Evolutionary conservation across 2,113 vertebrate species (phyloP), one percentile per base, ranked within the genome.

Genomic region (Synodontis membranacea): DNA sequence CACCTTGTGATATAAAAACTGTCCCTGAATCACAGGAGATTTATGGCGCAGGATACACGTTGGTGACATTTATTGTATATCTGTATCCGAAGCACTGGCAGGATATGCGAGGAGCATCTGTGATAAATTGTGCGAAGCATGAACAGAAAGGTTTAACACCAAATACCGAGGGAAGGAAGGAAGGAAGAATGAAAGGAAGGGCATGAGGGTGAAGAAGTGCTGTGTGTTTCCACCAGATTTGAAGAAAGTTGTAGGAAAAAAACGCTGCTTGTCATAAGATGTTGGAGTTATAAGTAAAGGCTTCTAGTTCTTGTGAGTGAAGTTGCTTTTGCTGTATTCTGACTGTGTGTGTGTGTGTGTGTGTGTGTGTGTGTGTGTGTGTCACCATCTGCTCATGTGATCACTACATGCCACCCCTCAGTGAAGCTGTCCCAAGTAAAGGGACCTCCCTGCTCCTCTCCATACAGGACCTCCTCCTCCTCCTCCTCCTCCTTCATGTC

Each of bases 61-160:
- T 80, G 44, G 15, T 68, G 62, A 80, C 76, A 31, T 78, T 78
- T 85, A 85, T 60, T 85, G 76, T 80, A 54, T 70, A 44, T 86
- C 84, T 86, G 75, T 70, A 86, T 56, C 62, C 50, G 28, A 39
- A 70, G 48, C 64, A 58, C 78, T 56, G 78, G 25, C 85, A 72
- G 64, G 48, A 80, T 68, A 56, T 80, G 64, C 19, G 37, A 42
- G 50, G 64, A 78, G 62, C 85, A 56, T 80, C 75, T 66, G 54
- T 84, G 82, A 80, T 48, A 50, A 11, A 80, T 66, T 44, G 86
- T 70, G 46, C 6, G 14, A 15, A 81, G 62, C 78, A 72, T 58
- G 62, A 72, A 58, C 50, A 14, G 64, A 72, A 58, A 58, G 58
- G 60, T 72, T 44, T 58, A 25, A 60, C 25, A 48, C 19, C 21